Evolutionary conservation across 2,113 vertebrate species (phyloP).

Genomic region (Tragulus kanchil): DNA sequence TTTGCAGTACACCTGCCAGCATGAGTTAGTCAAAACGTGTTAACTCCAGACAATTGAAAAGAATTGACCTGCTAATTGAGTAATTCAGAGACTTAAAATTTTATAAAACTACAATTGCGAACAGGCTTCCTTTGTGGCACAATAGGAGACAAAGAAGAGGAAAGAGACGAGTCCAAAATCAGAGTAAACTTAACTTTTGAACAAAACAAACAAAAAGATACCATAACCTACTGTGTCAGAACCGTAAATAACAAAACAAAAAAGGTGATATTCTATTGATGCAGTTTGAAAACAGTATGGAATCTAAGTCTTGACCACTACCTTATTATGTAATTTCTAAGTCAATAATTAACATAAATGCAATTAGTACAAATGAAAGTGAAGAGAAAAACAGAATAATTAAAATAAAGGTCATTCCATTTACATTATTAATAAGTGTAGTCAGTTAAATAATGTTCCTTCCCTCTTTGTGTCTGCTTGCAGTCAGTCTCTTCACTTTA

Average conservation of each 20-base stretch:
- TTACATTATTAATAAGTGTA: slow-evolving; percentile 62
- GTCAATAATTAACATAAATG: not conserved
- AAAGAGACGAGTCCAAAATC: slow-evolving; percentile 57
- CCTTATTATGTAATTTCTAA: not conserved
- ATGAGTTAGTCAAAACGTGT: not conserved
- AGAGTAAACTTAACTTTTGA: slow-evolving; percentile 66
- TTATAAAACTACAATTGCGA: slow-evolving; percentile 9
- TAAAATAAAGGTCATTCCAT: slow-evolving; percentile 57
- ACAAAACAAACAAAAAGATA: slow-evolving; percentile 37
- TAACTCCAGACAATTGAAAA: not conserved
- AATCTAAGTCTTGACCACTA: slow-evolving; percentile 50
- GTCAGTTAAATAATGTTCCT: not conserved
- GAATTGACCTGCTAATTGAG: not conserved
- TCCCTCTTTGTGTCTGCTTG: slow-evolving; percentile 47
- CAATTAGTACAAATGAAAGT: not conserved
- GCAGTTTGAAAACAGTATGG: slow-evolving; percentile 53
- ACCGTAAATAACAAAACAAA: slow-evolving; percentile 48
- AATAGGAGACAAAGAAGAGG: not conserved
- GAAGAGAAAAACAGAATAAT: slow-evolving; percentile 54
- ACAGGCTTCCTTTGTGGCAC: not conserved
- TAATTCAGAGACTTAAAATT: slow-evolving; percentile 36
- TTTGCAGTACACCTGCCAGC: not conserved
- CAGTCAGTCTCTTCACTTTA: slow-evolving; percentile 31
- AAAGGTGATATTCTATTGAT: not conserved
- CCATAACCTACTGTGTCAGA: slow-evolving; percentile 43